A percentile compares a stretch with the other conserved stretches of the same genome.
These are phyloP conservation scores for Melinaea menophilus DNA, from an alignment of 2,888 invertebrate species.

Conservation along the genomic window DNA sequence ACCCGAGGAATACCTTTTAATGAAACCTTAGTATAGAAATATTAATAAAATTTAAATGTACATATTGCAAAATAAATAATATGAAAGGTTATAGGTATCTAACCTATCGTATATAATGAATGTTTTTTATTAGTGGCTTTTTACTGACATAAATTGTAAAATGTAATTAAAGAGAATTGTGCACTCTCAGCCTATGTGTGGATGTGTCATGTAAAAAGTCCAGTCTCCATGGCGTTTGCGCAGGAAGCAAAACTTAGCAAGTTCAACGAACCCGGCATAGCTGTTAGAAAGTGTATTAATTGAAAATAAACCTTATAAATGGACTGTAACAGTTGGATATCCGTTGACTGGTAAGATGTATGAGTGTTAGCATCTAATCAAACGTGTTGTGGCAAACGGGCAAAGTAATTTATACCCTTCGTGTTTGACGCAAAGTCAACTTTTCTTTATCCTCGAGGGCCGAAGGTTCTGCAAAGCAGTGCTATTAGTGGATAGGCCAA, in stretches of 20 bases:
- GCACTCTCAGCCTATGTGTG: constrained; percentile 28
- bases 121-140: constrained; percentile 31
- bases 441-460: constrained; percentile 29
- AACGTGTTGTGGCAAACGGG: constrained; percentile 48
- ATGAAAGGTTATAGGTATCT: neutral
- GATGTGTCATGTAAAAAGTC: constrained; percentile 42
- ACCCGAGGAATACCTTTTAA: too few species aligned
- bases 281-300: constrained; percentile 43
- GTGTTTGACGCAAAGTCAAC: constrained; percentile 27
- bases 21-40: too few species aligned
- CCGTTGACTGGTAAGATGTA: constrained; percentile 16
- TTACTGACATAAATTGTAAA: constrained; percentile 36
- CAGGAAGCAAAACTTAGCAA: constrained; percentile 54
- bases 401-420: constrained; percentile 34
- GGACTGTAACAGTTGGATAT: constrained; percentile 27
- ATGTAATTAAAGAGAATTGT: constrained; percentile 40
- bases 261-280: constrained; percentile 58
- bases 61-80: too few species aligned
- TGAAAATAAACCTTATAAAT: constrained; percentile 36
- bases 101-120: neutral
- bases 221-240: constrained; percentile 42
- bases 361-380: constrained; percentile 56
- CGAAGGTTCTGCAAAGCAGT: constrained; percentile 50
- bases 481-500: constrained; percentile 53
- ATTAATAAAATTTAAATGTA: too few species aligned